phyloP scores from a whole-genome alignment of 2,888 invertebrate species.

The Ischnura elegans region DNA sequence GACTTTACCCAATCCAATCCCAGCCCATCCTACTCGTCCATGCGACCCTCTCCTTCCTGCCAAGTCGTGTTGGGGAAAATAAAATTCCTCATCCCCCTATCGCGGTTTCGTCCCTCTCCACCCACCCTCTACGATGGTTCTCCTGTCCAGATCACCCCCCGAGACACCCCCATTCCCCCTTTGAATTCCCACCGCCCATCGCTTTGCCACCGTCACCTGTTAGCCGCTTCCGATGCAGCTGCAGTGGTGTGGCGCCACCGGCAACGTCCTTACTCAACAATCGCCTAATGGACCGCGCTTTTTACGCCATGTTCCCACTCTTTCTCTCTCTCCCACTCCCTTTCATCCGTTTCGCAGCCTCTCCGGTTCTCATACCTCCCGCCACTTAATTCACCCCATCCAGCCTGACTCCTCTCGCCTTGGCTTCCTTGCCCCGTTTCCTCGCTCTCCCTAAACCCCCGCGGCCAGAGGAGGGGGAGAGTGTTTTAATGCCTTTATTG shows the following conservation, averaged over 20 bases:
- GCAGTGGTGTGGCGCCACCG: slow-evolving; percentile 46
- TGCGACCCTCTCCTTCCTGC: neutral
- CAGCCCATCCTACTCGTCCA: neutral
- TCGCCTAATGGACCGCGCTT: slow-evolving; percentile 67
- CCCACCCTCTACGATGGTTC: neutral
- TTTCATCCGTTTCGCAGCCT: neutral
- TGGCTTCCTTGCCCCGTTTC: too few species aligned
- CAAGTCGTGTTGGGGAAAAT: neutral
- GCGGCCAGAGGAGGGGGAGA: neutral
- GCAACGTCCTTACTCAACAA: slow-evolving; percentile 61
- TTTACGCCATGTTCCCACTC: neutral
- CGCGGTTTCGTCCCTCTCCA: neutral
- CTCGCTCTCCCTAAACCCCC: too few species aligned
- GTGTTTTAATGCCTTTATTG: slow-evolving; percentile 13
- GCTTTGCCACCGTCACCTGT: slow-evolving; percentile 58
- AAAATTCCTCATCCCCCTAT: slow-evolving; percentile 8
- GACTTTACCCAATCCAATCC: neutral
- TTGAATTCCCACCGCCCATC: neutral
- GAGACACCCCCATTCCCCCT: neutral
- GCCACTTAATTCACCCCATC: too few species aligned
- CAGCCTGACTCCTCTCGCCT: too few species aligned
- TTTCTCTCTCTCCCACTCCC: neutral
- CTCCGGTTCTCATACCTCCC: neutral
- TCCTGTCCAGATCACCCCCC: neutral
- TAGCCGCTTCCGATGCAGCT: slow-evolving; percentile 64